These are phyloP conservation scores for Trematocara marginatum DNA, from an alignment of 2,113 vertebrate genomes.

Conservation along the genomic window DNA sequence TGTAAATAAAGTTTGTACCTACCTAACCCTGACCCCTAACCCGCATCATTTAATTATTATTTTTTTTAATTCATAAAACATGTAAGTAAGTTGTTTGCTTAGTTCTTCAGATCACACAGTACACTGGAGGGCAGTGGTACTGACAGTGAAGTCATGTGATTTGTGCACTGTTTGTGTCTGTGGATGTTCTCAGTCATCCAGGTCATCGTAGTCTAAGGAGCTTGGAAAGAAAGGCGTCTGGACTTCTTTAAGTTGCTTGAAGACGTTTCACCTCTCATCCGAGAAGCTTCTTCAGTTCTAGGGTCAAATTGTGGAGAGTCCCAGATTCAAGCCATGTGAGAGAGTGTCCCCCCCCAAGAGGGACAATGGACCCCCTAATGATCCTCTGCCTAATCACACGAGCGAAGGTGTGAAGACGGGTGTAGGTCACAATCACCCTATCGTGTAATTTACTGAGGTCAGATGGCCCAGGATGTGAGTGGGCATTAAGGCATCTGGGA, in stretches of 20 bases:
- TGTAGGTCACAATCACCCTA: not conserved
- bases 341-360: not conserved
- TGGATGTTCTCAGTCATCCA: not conserved
- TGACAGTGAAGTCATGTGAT: not conserved
- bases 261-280: not conserved
- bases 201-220: not conserved
- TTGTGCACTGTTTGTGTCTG: not conserved
- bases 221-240: not conserved
- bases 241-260: not conserved
- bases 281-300: not conserved
- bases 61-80: not conserved
- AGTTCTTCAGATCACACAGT: not conserved
- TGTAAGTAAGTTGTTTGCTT: not conserved
- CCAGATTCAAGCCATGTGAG: not conserved
- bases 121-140: not conserved
- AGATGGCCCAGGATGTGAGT: not conserved
- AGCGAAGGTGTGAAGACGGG: not conserved
- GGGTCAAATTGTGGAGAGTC: not conserved
- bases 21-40: not conserved
- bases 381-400: not conserved
- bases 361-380: not conserved
- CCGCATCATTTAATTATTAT: not conserved
- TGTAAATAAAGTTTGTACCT: not conserved
- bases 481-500: not conserved
- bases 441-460: not conserved